These are phyloP conservation scores for Oegoconia quadripuncta DNA, from an alignment of 2,888 invertebrate species.

Conservation along the genomic window DNA sequence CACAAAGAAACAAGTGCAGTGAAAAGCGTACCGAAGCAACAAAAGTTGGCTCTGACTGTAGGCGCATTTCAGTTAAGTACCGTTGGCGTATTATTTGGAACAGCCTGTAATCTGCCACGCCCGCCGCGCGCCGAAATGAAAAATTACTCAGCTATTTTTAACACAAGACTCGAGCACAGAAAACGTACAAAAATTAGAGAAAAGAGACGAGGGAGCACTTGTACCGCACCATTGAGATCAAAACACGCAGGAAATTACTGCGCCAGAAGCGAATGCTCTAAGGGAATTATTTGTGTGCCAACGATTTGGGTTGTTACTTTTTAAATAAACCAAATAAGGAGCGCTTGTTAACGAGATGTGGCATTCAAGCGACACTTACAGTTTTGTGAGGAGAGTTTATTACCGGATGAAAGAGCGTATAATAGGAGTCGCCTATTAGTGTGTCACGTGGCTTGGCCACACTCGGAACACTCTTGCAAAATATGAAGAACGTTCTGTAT, in stretches of 20 bases:
- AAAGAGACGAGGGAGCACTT: conserved; percentile 74
- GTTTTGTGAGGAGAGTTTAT: conserved; percentile 25
- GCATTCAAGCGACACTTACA: conserved; percentile 43
- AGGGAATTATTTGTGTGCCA: conserved; percentile 71
- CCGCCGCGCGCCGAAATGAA: conserved; percentile 74
- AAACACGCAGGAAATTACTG: conserved; percentile 77
- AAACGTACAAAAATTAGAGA: conserved; percentile 78
- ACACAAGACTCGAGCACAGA: conserved; percentile 70
- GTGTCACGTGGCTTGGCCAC: neutral
- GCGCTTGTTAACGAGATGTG: conserved; percentile 59
- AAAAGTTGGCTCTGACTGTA: conserved; percentile 56
- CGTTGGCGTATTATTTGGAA: conserved; percentile 70
- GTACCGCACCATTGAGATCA: conserved; percentile 77
- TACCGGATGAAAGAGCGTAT: neutral
- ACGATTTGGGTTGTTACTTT: conserved; percentile 69
- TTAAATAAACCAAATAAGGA: conserved; percentile 69
- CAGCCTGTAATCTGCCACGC: conserved; percentile 76
- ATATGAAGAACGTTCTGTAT: no score
- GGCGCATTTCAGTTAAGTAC: conserved; percentile 64
- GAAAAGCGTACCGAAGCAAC: conserved; percentile 59
- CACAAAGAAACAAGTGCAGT: conserved; percentile 51
- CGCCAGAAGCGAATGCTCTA: conserved; percentile 49
- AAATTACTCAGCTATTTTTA: conserved; percentile 77
- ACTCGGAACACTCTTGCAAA: neutral
- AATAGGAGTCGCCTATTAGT: conserved; percentile 5